Evolutionary conservation across 2,888 invertebrate genomes (phyloP).

Genomic region (Ectemnius continuus): DNA sequence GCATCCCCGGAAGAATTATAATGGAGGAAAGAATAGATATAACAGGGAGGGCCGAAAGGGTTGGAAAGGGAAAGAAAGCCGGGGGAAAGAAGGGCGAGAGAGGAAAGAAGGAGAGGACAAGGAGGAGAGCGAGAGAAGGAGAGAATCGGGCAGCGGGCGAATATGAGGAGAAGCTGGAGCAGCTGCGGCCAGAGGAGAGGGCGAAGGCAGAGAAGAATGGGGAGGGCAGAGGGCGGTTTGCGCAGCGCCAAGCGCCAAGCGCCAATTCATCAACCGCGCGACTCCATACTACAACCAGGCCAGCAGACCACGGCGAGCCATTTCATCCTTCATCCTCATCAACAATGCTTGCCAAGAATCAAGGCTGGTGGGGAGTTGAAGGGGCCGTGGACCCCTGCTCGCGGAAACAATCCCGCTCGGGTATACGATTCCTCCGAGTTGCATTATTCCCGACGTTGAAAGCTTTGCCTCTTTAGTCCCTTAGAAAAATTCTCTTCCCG

Average conservation of each 20-base stretch:
- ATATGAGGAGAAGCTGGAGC: background rate
- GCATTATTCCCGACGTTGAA: constrained; percentile 57
- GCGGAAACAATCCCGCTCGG: constrained; percentile 60
- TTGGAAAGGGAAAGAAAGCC: constrained; percentile 25
- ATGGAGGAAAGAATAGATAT: constrained; percentile 62
- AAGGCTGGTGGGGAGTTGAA: constrained; percentile 42
- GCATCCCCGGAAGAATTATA: constrained; percentile 59
- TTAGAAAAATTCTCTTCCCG: constrained; percentile 32
- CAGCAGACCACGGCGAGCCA: constrained; percentile 56
- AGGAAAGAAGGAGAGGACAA: constrained; percentile 1
- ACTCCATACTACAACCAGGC: constrained; percentile 51
- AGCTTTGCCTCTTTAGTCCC: constrained; percentile 22
- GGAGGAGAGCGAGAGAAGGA: constrained; percentile 16
- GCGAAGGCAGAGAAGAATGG: constrained; percentile 31
- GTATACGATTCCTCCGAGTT: constrained; percentile 57
- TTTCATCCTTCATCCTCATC: constrained; percentile 70
- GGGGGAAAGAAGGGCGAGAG: constrained; percentile 11
- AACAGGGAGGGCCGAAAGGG: constrained; percentile 49
- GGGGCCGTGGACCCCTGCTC: constrained; percentile 24
- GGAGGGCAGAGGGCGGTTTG: constrained; percentile 53
- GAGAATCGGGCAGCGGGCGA: background rate
- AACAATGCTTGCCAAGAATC: constrained; percentile 69
- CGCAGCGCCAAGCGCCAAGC: constrained; percentile 35
- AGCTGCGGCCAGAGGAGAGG: constrained; percentile 20
- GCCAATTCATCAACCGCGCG: constrained; percentile 66